These are phyloP conservation scores for Acropora yongei DNA, from an alignment of 64 coral and sea anemone species.

Conservation along the genomic window DNA sequence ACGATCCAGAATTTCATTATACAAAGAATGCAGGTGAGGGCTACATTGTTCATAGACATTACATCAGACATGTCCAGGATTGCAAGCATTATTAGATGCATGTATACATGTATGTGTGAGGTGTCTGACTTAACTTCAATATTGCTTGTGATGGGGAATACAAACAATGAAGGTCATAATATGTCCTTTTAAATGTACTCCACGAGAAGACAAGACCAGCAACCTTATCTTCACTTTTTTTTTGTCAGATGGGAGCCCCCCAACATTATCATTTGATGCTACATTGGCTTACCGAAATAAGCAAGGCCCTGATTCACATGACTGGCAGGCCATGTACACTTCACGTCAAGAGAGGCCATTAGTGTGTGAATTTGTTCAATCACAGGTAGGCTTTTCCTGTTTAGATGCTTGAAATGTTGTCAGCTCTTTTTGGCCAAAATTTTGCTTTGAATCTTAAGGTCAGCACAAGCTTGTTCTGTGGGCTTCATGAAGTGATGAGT, in stretches of 20 bases:
- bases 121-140: neutral
- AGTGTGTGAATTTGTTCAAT: conserved; percentile 36
- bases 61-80: too few relatives aligned
- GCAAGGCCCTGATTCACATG: neutral
- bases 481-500: neutral
- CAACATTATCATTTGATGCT: conserved; percentile 55
- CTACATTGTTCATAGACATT: too few relatives aligned
- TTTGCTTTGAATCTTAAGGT: too few relatives aligned
- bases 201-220: neutral
- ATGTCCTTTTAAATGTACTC: too few relatives aligned
- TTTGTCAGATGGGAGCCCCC: neutral
- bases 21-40: neutral
- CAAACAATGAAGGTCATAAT: too few relatives aligned
- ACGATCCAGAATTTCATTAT: neutral
- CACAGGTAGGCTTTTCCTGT: neutral
- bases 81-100: neutral
- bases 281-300: conserved; percentile 46
- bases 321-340: conserved; percentile 16
- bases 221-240: neutral
- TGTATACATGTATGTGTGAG: neutral
- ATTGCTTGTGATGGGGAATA: neutral
- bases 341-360: conserved; percentile 19
- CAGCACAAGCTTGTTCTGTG: neutral
- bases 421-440: too few relatives aligned
- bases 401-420: neutral